Conservation (phyloP, 2,797 vertebrate genomes). For the Momotus momota region DNA sequence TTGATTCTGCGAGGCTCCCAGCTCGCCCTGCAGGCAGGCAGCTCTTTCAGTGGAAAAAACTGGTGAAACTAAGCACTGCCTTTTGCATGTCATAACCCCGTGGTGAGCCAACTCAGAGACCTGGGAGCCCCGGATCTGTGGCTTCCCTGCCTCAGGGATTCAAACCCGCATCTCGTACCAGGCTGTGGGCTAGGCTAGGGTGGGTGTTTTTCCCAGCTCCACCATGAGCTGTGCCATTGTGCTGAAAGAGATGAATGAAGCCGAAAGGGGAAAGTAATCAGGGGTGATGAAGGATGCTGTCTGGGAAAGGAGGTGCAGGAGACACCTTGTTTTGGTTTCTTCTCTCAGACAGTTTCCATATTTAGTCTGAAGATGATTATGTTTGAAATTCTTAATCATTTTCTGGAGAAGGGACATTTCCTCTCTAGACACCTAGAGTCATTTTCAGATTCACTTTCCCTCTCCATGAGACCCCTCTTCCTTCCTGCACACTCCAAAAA, state of each 20-base stretch:
- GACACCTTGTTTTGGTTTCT: conserved; percentile 52
- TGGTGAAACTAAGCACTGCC: neutral
- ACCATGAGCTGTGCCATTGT: neutral
- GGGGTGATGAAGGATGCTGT: conserved; percentile 59
- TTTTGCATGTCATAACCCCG: neutral
- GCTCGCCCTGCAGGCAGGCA: neutral
- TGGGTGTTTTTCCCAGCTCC: conserved; percentile 7
- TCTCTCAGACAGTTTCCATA: neutral
- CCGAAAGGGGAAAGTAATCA: neutral
- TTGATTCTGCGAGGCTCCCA: neutral
- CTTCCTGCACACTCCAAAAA: neutral
- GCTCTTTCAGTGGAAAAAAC: neutral
- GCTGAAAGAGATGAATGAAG: conserved; percentile 21
- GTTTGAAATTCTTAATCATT: neutral
- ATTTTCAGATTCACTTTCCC: neutral
- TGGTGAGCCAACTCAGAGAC: neutral
- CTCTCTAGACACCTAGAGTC: neutral
- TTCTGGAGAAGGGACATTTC: neutral
- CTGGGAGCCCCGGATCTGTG: rapidly evolving
- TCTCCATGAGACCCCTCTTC: neutral
- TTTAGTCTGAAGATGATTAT: neutral
- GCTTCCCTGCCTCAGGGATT: conserved; percentile 8
- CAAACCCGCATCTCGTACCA: neutral
- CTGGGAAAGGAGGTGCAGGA: conserved; percentile 53
- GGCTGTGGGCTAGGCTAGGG: neutral